Evolutionary conservation across 2,888 invertebrate genomes (phyloP), one percentile per base, ranked within the genome.

Genomic region (Apodemia duryi): DNA sequence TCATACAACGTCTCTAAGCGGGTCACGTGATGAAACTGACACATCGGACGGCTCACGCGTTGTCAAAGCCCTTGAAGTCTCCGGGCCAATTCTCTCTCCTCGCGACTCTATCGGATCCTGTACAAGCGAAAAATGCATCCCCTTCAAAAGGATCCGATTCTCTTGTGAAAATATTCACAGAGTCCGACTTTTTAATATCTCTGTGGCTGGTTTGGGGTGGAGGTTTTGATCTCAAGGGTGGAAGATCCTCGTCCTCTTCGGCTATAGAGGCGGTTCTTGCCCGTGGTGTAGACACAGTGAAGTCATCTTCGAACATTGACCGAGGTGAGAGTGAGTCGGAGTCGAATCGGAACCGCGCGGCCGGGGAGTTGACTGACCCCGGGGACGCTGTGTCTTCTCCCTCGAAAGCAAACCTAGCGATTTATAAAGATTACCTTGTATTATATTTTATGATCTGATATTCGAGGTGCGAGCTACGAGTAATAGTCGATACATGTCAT

Each of bases 131-230:
- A 86, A 97, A 97, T 73, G 97, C 97, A 74, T 97, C 96, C 65
- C 96, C 96, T 73, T 97, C 97, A 78, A 98, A 98, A 1, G 98
- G 98, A 87, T 98, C 97, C 61, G 94, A 94, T 77, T 97, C 97
- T 63, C 96, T 93, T 5, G 95, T 95, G 86, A 98, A 98, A 75
- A 98, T 98, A 84, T 97, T 97, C 9, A 97, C 95, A 4, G 97
- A 97, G 79, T 97, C 97, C 0, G 97, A 97, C 83, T 97, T 97
- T 77, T 96, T 96, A 62, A 97, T 94, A 76, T 95, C 94, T 65
- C 93, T 92, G 69, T 95, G 94, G 13, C 13, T 35, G n/a, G 57
- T 60, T 3, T 74, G 72, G 76, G 70, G 90, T 71, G 66, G 73
- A 0, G 84, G 83, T 35, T 81, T 91, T 63, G 77, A 74, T 10